Evolutionary conservation across 2,888 invertebrate genomes (phyloP), one percentile per base, ranked within the genome.

Genomic region (Oxyscelio sp.): DNA sequence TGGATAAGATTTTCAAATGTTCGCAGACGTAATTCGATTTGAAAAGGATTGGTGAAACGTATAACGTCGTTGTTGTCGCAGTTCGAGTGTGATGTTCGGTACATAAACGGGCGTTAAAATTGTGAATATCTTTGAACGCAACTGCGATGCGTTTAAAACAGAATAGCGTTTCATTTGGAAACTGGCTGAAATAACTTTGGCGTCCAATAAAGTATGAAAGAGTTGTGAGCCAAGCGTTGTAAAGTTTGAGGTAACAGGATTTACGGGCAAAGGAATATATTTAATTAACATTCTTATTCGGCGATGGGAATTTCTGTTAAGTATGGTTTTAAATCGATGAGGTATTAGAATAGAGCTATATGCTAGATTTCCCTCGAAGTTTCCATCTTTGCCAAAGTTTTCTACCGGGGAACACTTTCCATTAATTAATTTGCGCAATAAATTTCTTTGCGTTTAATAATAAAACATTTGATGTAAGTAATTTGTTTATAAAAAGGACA

Each of bases 101-200:
- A 11, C 2, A 4, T 11, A 11, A 11, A 34, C 11, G 17, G 17
- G 40, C 17, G 8, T 43, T 8, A 43, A 17, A 43, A 5, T 43
- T 43, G 17, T 19, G 13, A 43, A 50, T 15, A 50, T 50, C 50
- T 22, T 50, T 22, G 50, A 22, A 13, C 5, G 34, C 13, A 27
- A 48, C 24, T 4, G 48, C 8, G 31, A 48, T 31, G 40, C 15
- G 40, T 48, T 15, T 15, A 8, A 54, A 27, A 54, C 13, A 27
- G 31, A 27, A 27, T 2, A 54, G 27, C 15, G 15, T 52, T 21
- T 66, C 52, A 52, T 52, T 52, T 66, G 52, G 38, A 38, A 19
- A 45, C 15, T 38, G n/a, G 31, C 8, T 52, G 38, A 52, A 66
- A 66, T 52, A 66, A 50, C 65, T 66, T 38, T 38, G 50, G 65